Conservation (phyloP, 2,888 invertebrate genomes). For the Apotomis capreana region DNA sequence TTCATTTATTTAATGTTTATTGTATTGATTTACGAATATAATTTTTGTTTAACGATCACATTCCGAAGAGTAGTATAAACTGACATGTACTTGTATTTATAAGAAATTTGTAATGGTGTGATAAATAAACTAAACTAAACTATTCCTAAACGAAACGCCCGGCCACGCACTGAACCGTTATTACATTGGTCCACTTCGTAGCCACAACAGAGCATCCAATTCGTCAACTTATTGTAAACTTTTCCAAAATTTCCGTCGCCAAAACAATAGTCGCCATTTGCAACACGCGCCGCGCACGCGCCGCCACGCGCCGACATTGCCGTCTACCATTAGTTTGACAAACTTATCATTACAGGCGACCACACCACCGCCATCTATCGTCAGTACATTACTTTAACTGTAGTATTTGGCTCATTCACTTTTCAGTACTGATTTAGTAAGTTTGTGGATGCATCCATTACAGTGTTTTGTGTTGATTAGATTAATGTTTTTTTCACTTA, state of each 20-base stretch:
- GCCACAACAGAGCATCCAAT: conserved; percentile 37
- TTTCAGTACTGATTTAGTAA: conserved; percentile 35
- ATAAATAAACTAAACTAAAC: no score
- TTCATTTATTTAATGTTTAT: no score
- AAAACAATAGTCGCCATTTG: conserved; percentile 59
- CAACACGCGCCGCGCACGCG: conserved; percentile 62
- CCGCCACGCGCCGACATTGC: conserved; percentile 59
- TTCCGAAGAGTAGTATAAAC: no score
- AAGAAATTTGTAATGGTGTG: no score
- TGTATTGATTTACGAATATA: no score
- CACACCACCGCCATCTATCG: conserved; percentile 1
- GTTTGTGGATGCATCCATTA: conserved; percentile 55
- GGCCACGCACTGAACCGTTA: conserved; percentile 19
- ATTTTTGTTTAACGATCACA: no score
- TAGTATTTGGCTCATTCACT: not conserved
- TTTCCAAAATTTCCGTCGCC: conserved; percentile 42
- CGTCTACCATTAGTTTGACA: conserved; percentile 44
- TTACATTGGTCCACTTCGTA: conserved; percentile 15
- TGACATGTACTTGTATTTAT: no score
- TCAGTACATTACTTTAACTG: not conserved
- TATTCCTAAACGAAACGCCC: not conserved
- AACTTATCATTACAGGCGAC: conserved; percentile 45
- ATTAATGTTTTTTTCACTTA: conserved; percentile 58
- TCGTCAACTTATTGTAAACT: conserved; percentile 42
- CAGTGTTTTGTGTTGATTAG: conserved; percentile 70